A percentile compares a stretch with the other conserved stretches of the same genome.
Evolutionary conservation across 2,888 invertebrate genomes (phyloP).

Genomic region (Pediacus dermestoides): DNA sequence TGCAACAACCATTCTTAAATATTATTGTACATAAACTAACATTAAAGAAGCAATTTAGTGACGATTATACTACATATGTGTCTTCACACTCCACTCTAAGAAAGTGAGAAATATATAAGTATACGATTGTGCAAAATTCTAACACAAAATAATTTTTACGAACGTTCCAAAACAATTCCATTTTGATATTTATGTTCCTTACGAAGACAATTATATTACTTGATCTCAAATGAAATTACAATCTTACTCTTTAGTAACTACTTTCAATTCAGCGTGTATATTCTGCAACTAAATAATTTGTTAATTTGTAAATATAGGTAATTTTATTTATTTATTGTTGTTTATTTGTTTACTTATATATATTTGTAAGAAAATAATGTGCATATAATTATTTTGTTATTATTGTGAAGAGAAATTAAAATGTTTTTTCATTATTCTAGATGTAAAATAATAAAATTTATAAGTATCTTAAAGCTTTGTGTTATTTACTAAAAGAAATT

Average conservation of each 20-base stretch:
- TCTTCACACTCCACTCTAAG: constrained; percentile 30
- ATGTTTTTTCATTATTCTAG: constrained; percentile 29
- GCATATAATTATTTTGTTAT: constrained; percentile 30
- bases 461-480: constrained; percentile 6
- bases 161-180: too few relatives aligned
- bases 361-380: constrained; percentile 18
- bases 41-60: constrained; percentile 33
- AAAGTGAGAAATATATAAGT: constrained; percentile 36
- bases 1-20: constrained; percentile 30
- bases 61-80: constrained; percentile 35
- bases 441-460: constrained; percentile 36
- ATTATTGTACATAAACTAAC: constrained; percentile 32
- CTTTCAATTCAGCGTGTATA: background rate
- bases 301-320: too few relatives aligned
- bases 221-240: background rate
- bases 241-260: constrained; percentile 2
- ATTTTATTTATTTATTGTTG: constrained; percentile 24
- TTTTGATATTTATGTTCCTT: constrained; percentile 15
- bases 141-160: constrained; percentile 15
- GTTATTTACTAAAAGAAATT: too few relatives aligned
- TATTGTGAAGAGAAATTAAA: constrained; percentile 20
- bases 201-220: background rate
- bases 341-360: constrained; percentile 16
- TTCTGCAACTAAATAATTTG: constrained; percentile 19
- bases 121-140: constrained; percentile 38